Percentiles rank a stretch among this genome's conserved stretches.
These are phyloP conservation scores for Mythimna lalbum DNA, from an alignment of 2,888 invertebrate species.

Conservation along the genomic window DNA sequence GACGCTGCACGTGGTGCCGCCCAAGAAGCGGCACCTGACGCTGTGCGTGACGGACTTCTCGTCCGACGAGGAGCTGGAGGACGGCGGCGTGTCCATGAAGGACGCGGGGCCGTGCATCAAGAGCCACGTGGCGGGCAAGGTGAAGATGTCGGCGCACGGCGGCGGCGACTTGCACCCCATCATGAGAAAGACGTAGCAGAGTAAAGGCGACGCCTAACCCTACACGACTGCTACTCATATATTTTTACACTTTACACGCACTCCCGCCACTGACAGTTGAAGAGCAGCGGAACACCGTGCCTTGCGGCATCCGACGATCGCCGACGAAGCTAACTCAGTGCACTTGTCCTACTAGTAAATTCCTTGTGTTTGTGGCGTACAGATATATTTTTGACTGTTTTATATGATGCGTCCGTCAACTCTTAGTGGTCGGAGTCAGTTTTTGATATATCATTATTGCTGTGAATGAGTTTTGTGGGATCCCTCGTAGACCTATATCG, in stretches of 20 bases:
- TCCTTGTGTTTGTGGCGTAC: slow-evolving; percentile 65
- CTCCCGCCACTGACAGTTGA: slow-evolving; percentile 71
- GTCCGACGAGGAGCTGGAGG: slow-evolving; percentile 83
- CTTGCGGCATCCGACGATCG: slow-evolving; percentile 57
- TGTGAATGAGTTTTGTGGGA: slow-evolving; percentile 77
- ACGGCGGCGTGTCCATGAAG: slow-evolving; percentile 75
- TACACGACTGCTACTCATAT: slow-evolving; percentile 64
- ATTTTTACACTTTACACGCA: slow-evolving; percentile 72
- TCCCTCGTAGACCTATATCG: slow-evolving; percentile 79
- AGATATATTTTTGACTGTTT: slow-evolving; percentile 71
- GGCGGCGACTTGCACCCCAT: slow-evolving; percentile 86
- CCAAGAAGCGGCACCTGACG: slow-evolving; percentile 84
- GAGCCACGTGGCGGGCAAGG: slow-evolving; percentile 75
- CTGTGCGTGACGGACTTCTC: slow-evolving; percentile 85
- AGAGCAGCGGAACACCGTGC: slow-evolving; percentile 58
- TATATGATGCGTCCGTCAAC: slow-evolving; percentile 69
- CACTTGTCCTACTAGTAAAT: slow-evolving; percentile 60
- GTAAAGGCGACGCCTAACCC: slow-evolving; percentile 40
- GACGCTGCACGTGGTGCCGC: slow-evolving; percentile 81
- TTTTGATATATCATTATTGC: slow-evolving; percentile 82
- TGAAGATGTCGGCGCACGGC: slow-evolving; percentile 85
- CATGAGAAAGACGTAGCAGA: slow-evolving; percentile 82
- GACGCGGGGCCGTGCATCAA: slow-evolving; percentile 81
- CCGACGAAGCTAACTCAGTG: slow-evolving; percentile 53
- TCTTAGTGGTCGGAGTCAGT: slow-evolving; percentile 74